Percentiles rank a stretch among this genome's conserved stretches.
Evolutionary conservation across 2,888 invertebrate genomes (phyloP).

Genomic region (Drosophila anomalata): DNA sequence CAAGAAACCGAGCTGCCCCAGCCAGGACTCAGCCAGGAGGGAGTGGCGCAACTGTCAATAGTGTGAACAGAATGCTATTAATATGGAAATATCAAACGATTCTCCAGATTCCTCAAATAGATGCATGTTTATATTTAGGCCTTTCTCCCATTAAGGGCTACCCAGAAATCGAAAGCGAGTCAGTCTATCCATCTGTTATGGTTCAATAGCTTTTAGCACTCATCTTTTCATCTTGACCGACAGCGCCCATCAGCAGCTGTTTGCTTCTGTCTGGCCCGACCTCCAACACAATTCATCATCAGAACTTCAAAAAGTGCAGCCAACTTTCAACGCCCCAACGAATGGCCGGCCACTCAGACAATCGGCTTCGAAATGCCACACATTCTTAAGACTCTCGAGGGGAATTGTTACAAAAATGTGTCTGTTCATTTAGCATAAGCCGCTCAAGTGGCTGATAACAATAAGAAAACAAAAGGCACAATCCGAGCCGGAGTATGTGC

Average conservation of each 20-base stretch:
- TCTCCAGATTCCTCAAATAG: slow-evolving; percentile 19
- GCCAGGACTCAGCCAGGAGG: slow-evolving; percentile 20
- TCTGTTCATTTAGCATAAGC: slow-evolving; percentile 71
- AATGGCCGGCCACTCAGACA: slow-evolving; percentile 51
- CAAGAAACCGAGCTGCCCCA: slow-evolving; percentile 43
- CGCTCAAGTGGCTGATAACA: slow-evolving; percentile 64
- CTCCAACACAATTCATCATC: slow-evolving; percentile 63
- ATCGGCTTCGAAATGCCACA: slow-evolving; percentile 58
- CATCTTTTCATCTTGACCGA: slow-evolving; percentile 71
- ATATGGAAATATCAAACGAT: slow-evolving; percentile 51
- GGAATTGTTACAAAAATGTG: slow-evolving; percentile 65
- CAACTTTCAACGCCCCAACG: slow-evolving; percentile 66
- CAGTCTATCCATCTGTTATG: slow-evolving; percentile 46
- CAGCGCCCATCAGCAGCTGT: slow-evolving; percentile 58
- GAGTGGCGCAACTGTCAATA: slow-evolving; percentile 64
- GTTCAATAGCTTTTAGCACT: slow-evolving; percentile 67
- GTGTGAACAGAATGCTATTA: slow-evolving; percentile 54
- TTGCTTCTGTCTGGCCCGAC: slow-evolving; percentile 47
- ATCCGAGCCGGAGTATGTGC: neutral
- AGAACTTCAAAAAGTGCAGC: slow-evolving; percentile 34
- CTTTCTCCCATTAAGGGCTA: slow-evolving; percentile 46
- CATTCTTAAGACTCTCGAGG: slow-evolving; percentile 36
- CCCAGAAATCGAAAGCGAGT: slow-evolving; percentile 18
- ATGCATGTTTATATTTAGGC: slow-evolving; percentile 64
- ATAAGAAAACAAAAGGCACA: slow-evolving; percentile 34